Evolutionary conservation across 2,888 invertebrate species (phyloP).

Genomic region (Hanleya hanleyi): DNA sequence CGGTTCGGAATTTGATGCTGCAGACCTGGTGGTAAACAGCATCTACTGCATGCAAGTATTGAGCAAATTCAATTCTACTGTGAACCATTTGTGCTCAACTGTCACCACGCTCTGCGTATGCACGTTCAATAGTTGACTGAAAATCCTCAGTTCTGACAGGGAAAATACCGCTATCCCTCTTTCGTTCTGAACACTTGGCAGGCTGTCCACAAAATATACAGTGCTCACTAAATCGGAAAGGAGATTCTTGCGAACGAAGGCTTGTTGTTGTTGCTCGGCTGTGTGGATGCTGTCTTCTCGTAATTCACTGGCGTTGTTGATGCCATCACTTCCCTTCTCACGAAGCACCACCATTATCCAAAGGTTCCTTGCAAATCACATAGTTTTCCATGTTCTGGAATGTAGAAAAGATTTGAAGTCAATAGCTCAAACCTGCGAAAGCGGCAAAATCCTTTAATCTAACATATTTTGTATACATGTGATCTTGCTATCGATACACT

Average conservation of each 20-base stretch:
- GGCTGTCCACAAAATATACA: not conserved
- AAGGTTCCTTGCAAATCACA: not conserved
- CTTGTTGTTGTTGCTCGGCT: no score
- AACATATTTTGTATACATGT: no score
- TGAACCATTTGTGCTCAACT: slow-evolving; percentile 1
- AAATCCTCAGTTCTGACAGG: not conserved
- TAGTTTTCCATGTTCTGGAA: not conserved
- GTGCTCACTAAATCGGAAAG: not conserved
- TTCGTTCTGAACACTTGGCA: not conserved
- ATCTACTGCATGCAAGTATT: slow-evolving; percentile 1
- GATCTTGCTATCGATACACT: no score
- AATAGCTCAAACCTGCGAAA: no score
- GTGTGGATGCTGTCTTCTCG: no score
- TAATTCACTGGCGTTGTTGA: not conserved
- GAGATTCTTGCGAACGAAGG: not conserved
- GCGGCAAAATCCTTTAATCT: no score
- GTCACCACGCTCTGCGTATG: not conserved
- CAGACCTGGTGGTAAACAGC: slow-evolving; percentile 42
- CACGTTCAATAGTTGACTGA: not conserved
- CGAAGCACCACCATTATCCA: not conserved
- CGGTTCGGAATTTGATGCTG: slow-evolving; percentile 37
- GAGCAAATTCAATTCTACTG: slow-evolving; percentile 1
- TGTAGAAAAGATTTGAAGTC: no score
- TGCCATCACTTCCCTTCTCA: not conserved
- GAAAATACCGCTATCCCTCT: not conserved